These are phyloP conservation scores for Leptinotarsa undecemlineata DNA, from an alignment of 1,140 invertebrate species.

Conservation along the genomic window DNA sequence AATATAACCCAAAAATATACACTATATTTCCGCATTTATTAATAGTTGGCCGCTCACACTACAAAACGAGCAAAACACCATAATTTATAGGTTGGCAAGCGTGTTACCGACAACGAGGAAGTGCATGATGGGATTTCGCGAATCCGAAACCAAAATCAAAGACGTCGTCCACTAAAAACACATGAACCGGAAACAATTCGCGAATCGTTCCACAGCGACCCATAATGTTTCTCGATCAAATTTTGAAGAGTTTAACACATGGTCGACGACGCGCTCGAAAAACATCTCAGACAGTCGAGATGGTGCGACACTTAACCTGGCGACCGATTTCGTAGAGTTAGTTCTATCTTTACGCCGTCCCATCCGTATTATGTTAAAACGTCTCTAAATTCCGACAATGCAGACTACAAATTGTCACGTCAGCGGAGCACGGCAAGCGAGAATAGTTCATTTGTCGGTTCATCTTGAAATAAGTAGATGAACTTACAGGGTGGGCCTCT, in stretches of 20 bases:
- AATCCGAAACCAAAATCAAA: not conserved
- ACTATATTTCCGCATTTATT: slow-evolving; percentile 3
- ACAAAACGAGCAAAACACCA: not conserved
- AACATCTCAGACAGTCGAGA: not conserved
- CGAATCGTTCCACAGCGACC: not conserved
- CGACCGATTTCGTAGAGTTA: not conserved
- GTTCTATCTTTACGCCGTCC: slow-evolving; percentile 16
- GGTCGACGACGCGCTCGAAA: slow-evolving; percentile 4
- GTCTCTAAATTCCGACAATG: slow-evolving; percentile 21
- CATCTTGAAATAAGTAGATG: not conserved
- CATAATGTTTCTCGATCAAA: slow-evolving; percentile 5
- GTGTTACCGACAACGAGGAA: not conserved
- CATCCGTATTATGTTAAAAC: slow-evolving; percentile 12
- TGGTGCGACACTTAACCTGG: not conserved
- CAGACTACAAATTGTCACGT: slow-evolving; percentile 14
- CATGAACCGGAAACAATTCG: not conserved
- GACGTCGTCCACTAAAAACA: not conserved
- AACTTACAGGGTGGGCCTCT: too few relatives aligned
- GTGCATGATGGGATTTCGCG: not conserved
- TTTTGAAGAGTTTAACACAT: slow-evolving; percentile 17
- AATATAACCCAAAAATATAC: slow-evolving; percentile 1
- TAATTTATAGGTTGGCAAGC: not conserved
- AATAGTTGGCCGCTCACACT: not conserved
- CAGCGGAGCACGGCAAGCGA: not conserved
- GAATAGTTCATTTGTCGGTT: not conserved